Base-by-base conservation (phyloP, 2,113 vertebrate genomes). In the Pithys albifrons region DNA sequence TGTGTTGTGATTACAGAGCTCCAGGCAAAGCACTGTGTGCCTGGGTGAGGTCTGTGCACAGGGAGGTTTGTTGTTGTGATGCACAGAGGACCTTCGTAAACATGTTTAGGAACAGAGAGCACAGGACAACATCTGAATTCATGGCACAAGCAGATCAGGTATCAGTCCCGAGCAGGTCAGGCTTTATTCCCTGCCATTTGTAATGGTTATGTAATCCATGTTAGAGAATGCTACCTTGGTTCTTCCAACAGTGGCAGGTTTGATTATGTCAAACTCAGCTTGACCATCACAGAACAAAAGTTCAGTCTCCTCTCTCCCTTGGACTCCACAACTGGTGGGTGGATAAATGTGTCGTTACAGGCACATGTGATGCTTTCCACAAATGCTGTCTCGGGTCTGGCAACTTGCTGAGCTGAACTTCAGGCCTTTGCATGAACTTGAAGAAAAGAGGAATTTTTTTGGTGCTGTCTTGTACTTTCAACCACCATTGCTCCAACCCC, bases 261-360 rank as follows among this genome's bases (percentile, higher is more conserved):
- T 19, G 39, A 14, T 64, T 43, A 4, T n/a, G 29, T 51, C 67
- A 37, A 2, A 2, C 14, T 24, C 23, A 35, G 31, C n/a, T 29
- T 33, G 33, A 45, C 48, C 25, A 28, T 14, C 25, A 9, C 10
- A 79, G 15, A 17, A 15, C 22, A 25, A 7, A 27, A 12, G 19
- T 41, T 67, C 19, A 12, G 1, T 25, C 17, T 78, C 18, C 19
- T 4, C 11, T 43, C 23, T 37, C 20, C 33, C 25, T 33, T 39
- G 37, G 6, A 9, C 29, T 51, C 2, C 4, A 41, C 41, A 27
- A 1, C 12, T 64, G 35, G 12, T 33, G 54, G 8, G 33, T 79
- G 48, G 22, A 0, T 58, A 35, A n/a, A 4, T 65, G 19, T 52
- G 14, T 57, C 0, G 0, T 27, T 66, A 16, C 3, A 18, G 13